A percentile compares a stretch with the other conserved stretches of the same genome.
phyloP scores from a whole-genome alignment of 2,797 vertebrate genomes.

The Pseudochromis fuscus region DNA sequence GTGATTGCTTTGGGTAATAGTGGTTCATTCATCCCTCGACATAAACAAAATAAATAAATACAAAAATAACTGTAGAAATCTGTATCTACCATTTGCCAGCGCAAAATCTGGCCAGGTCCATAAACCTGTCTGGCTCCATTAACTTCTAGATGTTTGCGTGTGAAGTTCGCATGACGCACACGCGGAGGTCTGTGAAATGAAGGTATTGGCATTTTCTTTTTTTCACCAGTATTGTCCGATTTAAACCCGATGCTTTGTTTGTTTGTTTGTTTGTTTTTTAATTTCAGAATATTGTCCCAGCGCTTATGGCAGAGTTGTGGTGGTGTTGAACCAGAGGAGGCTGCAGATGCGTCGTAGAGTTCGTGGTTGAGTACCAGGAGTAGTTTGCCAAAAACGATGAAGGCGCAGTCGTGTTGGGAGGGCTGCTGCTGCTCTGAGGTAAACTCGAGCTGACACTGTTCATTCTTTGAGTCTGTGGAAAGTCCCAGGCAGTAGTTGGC shows the following conservation, averaged over 20 bases:
- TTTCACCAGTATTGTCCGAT: slow-evolving; percentile 76
- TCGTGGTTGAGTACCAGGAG: slow-evolving; percentile 93
- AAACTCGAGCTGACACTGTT: slow-evolving; percentile 83
- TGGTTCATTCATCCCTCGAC: slow-evolving; percentile 82
- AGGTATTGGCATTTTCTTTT: slow-evolving; percentile 56
- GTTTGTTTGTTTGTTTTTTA: neutral
- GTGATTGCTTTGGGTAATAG: slow-evolving; percentile 86
- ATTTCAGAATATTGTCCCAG: slow-evolving; percentile 92
- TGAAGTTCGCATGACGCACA: slow-evolving; percentile 57
- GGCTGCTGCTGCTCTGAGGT: slow-evolving; percentile 89
- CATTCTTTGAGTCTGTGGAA: slow-evolving; percentile 89
- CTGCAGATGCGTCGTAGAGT: slow-evolving; percentile 88
- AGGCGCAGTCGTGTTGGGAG: slow-evolving; percentile 85
- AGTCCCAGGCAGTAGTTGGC: slow-evolving; percentile 91
- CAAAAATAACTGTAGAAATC: slow-evolving; percentile 87
- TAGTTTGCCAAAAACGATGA: slow-evolving; percentile 95
- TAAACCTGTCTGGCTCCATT: slow-evolving; percentile 62
- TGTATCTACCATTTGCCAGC: slow-evolving; percentile 62
- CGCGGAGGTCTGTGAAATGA: slow-evolving; percentile 69
- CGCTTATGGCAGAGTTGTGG: slow-evolving; percentile 87
- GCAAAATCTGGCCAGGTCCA: slow-evolving; percentile 50
- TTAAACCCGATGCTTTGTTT: slow-evolving; percentile 49
- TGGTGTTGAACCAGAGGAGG: slow-evolving; percentile 89
- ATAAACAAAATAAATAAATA: slow-evolving; percentile 89
- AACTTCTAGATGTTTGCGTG: slow-evolving; percentile 49